Percentiles rank a stretch among this genome's conserved stretches.
Conservation (phyloP, 2,113 vertebrate species). For the Sialia sialis region DNA sequence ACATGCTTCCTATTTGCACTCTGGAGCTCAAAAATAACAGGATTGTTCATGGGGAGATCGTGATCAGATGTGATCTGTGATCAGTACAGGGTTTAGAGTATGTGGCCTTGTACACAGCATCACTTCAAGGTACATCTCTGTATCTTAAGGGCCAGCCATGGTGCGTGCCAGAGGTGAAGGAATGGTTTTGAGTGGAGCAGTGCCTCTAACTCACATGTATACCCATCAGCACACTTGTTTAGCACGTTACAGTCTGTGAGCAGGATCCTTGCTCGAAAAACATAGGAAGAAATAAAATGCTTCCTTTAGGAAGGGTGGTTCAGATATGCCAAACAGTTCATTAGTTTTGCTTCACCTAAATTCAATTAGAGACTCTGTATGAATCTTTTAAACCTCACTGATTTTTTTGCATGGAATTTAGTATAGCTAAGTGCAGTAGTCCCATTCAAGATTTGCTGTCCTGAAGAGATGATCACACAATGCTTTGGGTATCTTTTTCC, state of each 20-base stretch:
- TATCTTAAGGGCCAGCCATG: neutral
- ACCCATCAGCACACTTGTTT: neutral
- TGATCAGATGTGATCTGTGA: neutral
- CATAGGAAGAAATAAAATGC: neutral
- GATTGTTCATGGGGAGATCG: neutral
- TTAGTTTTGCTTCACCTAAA: constrained; percentile 36
- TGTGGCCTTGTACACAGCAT: neutral
- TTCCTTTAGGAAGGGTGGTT: neutral
- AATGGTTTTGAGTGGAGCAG: neutral
- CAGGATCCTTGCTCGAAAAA: neutral
- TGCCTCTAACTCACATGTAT: neutral
- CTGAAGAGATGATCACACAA: neutral
- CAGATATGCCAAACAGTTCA: neutral
- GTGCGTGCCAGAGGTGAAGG: neutral
- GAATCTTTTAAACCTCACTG: neutral
- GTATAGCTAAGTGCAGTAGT: neutral
- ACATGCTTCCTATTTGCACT: neutral
- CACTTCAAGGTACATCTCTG: neutral
- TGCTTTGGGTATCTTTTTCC: neutral
- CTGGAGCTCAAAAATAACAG: neutral
- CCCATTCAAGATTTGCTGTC: neutral
- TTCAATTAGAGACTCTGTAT: constrained; percentile 26
- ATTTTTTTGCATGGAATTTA: neutral
- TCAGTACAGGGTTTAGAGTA: neutral
- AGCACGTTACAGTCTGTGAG: neutral